Evolutionary conservation across 2,113 vertebrate genomes (phyloP).

Genomic region (Sorex fumeus): DNA sequence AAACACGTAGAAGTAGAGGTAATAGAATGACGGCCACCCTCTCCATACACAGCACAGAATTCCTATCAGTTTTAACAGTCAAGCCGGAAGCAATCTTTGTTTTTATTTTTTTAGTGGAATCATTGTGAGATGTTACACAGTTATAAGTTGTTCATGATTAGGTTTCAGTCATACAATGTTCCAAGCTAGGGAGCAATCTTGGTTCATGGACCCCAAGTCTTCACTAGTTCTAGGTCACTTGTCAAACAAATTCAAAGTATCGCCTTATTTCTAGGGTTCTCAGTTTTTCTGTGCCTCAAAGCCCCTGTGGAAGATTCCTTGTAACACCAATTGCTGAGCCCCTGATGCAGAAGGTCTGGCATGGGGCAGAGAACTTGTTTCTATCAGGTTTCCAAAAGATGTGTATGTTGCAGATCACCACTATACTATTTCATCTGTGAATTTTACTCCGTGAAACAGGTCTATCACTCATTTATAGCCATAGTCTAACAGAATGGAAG

Average conservation of each 20-base stretch:
- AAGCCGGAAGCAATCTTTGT: no score
- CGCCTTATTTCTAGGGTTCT: not conserved
- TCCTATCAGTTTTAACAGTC: no score
- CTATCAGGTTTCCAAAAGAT: not conserved
- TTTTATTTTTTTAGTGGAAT: no score
- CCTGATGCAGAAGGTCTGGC: not conserved
- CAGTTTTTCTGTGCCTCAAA: not conserved
- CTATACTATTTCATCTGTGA: not conserved
- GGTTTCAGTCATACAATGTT: no score
- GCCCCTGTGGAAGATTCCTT: not conserved
- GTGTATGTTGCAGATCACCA: not conserved
- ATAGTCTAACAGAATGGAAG: no score
- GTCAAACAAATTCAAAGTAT: not conserved
- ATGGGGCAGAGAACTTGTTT: not conserved
- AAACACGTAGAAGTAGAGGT: not conserved
- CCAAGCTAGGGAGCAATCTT: no score
- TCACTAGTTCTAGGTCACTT: rapidly evolving
- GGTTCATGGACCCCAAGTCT: no score
- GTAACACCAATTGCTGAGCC: no score
- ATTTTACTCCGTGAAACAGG: not conserved
- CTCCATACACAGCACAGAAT: no score
- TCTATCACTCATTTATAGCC: not conserved
- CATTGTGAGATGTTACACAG: no score
- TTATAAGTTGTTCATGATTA: no score
- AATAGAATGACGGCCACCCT: no score